phyloP scores from a whole-genome alignment of 2,797 vertebrate genomes.

The Varecia variegata region DNA sequence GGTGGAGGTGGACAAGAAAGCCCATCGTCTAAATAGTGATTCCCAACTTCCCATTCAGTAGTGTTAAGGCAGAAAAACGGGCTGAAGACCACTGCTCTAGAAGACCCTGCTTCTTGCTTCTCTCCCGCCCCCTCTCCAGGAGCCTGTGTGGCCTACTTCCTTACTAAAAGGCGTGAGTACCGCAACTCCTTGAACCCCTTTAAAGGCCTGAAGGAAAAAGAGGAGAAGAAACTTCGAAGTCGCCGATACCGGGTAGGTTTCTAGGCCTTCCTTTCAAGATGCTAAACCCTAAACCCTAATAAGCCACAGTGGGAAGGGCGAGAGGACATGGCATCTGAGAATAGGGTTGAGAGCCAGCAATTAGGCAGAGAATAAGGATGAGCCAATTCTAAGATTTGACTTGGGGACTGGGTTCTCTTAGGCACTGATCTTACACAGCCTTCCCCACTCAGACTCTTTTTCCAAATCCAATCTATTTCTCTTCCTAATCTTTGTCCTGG shows the following conservation, averaged over 20 bases:
- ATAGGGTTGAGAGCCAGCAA: background rate
- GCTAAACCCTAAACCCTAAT: background rate
- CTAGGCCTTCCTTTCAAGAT: background rate
- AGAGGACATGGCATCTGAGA: background rate
- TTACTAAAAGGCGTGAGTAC: constrained; percentile 85
- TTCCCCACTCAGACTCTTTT: background rate
- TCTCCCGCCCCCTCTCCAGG: constrained; percentile 64
- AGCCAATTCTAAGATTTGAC: background rate
- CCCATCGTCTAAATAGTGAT: background rate
- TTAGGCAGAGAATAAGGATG: background rate
- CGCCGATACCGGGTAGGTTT: constrained; percentile 82
- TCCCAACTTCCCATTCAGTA: background rate
- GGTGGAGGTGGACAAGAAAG: background rate
- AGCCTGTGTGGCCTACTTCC: constrained; percentile 85
- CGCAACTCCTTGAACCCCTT: constrained; percentile 84
- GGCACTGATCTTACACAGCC: background rate
- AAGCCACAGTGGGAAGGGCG: background rate
- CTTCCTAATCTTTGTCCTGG: constrained; percentile 26
- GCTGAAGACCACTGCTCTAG: background rate
- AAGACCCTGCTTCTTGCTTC: background rate
- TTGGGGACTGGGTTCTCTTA: background rate
- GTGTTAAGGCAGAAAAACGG: background rate
- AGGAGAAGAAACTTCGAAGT: constrained; percentile 85
- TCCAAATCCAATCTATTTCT: background rate
- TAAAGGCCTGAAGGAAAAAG: constrained; percentile 84